These are phyloP conservation scores for Mythimna pallens DNA, from an alignment of 2,888 invertebrate species.

Conservation along the genomic window DNA sequence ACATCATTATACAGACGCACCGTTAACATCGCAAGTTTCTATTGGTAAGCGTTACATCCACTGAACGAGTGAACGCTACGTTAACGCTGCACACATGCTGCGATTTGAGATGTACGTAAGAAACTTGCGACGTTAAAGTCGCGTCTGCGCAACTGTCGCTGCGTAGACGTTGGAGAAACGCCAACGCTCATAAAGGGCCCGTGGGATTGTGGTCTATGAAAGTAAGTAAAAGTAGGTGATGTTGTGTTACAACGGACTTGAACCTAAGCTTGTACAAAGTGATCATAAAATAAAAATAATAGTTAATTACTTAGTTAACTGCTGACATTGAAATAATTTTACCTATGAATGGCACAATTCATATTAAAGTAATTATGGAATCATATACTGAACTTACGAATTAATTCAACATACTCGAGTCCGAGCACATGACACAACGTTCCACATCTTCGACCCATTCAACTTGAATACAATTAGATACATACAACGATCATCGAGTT, in stretches of 20 bases:
- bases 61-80: too few relatives aligned
- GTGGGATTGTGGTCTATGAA: background rate
- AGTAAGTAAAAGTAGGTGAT: background rate
- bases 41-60: too few relatives aligned
- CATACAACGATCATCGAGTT: background rate
- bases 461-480: conserved; percentile 1
- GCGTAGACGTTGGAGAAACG: too few relatives aligned
- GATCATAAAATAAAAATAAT: background rate
- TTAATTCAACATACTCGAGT: background rate
- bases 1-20: too few relatives aligned
- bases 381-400: conserved; percentile 4
- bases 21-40: too few relatives aligned
- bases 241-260: background rate
- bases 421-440: background rate
- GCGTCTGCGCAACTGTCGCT: too few relatives aligned
- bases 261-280: background rate
- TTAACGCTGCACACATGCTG: too few relatives aligned
- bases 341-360: background rate
- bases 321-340: background rate
- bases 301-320: background rate
- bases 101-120: too few relatives aligned
- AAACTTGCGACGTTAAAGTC: too few relatives aligned
- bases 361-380: conserved; percentile 2
- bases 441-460: background rate
- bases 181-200: too few relatives aligned